These are phyloP conservation scores for Himalopsyche phryganea DNA, from an alignment of 1,140 invertebrate genomes.

Conservation along the genomic window DNA sequence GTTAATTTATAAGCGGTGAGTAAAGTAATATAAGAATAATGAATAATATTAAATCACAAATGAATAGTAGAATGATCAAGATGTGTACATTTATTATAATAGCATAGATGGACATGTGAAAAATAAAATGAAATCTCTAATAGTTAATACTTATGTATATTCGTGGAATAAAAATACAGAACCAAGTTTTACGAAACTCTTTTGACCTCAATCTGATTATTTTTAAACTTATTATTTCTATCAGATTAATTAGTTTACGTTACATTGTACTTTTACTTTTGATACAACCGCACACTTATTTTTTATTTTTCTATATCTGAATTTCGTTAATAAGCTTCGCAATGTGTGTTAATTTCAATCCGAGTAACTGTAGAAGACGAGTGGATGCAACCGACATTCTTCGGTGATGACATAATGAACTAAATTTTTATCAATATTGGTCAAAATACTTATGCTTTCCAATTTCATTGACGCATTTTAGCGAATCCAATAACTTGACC, in stretches of 20 bases:
- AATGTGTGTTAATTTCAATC: background rate
- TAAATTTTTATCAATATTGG: slow-evolving; percentile 9
- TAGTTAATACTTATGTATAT: slow-evolving; percentile 19
- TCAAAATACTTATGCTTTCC: background rate
- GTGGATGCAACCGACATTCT: background rate
- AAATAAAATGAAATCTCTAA: slow-evolving; percentile 18
- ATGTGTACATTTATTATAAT: slow-evolving; percentile 34
- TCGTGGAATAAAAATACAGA: slow-evolving; percentile 30
- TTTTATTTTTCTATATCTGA: background rate
- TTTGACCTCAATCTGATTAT: slow-evolving; percentile 22
- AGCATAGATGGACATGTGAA: slow-evolving; percentile 31
- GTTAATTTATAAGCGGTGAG: slow-evolving; percentile 28
- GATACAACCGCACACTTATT: background rate
- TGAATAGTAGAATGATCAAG: slow-evolving; percentile 34
- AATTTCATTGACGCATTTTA: background rate
- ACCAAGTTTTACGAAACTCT: slow-evolving; percentile 30
- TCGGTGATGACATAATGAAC: slow-evolving; percentile 3
- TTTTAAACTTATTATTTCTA: background rate
- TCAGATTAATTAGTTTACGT: background rate
- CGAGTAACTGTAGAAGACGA: background rate
- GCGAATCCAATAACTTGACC: background rate
- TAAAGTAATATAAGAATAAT: slow-evolving; percentile 33
- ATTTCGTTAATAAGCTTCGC: slow-evolving; percentile 9
- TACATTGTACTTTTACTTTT: background rate
- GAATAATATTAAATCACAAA: slow-evolving; percentile 31